Conservation (phyloP, 1,140 invertebrate genomes). For the Zaprionus tsacasi region DNA sequence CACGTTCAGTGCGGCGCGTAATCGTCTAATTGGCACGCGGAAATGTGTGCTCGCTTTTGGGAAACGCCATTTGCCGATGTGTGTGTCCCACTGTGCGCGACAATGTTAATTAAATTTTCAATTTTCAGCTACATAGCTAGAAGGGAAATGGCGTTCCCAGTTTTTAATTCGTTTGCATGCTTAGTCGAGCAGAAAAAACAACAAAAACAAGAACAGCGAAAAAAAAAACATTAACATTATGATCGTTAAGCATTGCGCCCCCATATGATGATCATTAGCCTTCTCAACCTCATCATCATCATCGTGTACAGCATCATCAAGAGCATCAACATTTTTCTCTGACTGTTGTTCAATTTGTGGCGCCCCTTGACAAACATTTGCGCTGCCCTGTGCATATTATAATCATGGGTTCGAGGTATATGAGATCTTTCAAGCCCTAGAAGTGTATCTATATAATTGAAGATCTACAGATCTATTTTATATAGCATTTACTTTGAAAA, state of each 20-base stretch:
- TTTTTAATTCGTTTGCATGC: conserved; percentile 79
- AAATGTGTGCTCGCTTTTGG: conserved; percentile 55
- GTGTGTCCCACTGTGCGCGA: conserved; percentile 20
- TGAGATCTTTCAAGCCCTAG: neutral
- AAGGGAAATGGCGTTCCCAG: conserved; percentile 53
- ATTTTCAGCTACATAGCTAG: conserved; percentile 52
- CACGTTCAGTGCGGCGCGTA: conserved; percentile 67
- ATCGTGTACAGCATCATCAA: conserved; percentile 17
- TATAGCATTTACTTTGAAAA: neutral
- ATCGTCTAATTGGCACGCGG: conserved; percentile 75
- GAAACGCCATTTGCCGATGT: conserved; percentile 9
- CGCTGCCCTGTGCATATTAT: neutral
- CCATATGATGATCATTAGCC: conserved; percentile 37
- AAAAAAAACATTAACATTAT: conserved; percentile 65
- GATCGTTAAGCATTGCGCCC: conserved; percentile 42
- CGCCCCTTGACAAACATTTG: conserved; percentile 30
- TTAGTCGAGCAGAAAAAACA: conserved; percentile 72
- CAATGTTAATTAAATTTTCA: conserved; percentile 76
- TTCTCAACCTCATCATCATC: conserved; percentile 33
- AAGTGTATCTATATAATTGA: too few relatives aligned
- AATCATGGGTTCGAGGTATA: neutral
- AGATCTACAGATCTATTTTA: neutral
- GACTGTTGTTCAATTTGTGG: conserved; percentile 35
- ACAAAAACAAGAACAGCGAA: conserved; percentile 31
- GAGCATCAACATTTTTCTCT: conserved; percentile 24